Evolutionary conservation across 1,140 invertebrate genomes (phyloP).

Genomic region (Patella vulgata): DNA sequence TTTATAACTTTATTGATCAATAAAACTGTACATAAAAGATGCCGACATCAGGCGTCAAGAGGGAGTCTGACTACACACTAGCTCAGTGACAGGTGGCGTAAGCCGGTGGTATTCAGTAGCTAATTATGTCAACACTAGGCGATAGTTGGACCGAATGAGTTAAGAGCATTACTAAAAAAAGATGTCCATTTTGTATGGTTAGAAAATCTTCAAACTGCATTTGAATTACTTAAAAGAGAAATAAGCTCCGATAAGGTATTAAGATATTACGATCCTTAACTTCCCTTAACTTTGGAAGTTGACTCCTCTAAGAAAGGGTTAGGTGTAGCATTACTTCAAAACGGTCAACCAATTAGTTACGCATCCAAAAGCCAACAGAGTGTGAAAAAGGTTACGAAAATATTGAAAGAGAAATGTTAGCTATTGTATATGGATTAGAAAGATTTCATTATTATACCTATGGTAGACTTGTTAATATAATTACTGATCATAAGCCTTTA

Average conservation of each 20-base stretch:
- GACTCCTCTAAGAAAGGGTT: conserved; percentile 55
- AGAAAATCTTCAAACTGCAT: not conserved
- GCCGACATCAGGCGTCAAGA: too few species aligned
- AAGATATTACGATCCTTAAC: conserved; percentile 12
- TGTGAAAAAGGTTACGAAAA: conserved; percentile 66
- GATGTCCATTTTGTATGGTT: conserved; percentile 12
- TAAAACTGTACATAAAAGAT: too few species aligned
- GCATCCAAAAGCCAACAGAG: conserved; percentile 62
- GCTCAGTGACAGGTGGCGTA: too few species aligned
- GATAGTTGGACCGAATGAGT: too few species aligned
- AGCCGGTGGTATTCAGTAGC: too few species aligned
- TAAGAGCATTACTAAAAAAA: conserved; percentile 22
- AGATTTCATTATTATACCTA: conserved; percentile 64
- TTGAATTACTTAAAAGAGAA: conserved; percentile 11
- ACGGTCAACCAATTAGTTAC: conserved; percentile 65
- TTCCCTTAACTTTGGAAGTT: conserved; percentile 18
- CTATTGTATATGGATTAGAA: conserved; percentile 66
- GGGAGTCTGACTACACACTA: too few species aligned
- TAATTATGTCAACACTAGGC: too few species aligned
- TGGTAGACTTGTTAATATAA: conserved; percentile 41
- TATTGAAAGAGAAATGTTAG: conserved; percentile 67
- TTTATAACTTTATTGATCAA: too few species aligned
- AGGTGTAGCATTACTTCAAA: conserved; percentile 65
- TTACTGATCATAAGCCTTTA: conserved; percentile 56
- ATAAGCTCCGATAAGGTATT: conserved; percentile 8